Evolutionary conservation across 2,797 vertebrate genomes (phyloP).

Genomic region (Crocidura indochinensis): DNA sequence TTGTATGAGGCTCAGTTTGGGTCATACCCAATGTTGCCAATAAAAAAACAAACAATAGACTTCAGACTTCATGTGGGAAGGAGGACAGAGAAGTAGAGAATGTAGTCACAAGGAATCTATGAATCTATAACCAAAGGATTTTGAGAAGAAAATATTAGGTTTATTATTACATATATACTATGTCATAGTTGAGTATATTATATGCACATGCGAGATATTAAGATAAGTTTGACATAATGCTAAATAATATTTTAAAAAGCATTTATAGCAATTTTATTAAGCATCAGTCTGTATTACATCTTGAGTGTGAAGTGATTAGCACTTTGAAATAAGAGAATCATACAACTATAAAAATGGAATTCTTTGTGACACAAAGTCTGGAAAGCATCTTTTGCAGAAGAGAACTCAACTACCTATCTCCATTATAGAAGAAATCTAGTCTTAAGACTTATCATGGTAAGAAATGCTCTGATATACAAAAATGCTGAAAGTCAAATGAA

Average conservation of each 20-base stretch:
- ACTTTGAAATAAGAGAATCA: not conserved
- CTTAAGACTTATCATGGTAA: not conserved
- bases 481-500: not conserved
- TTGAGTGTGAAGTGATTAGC: conserved; percentile 49
- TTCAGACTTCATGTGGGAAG: not conserved
- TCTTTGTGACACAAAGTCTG: not conserved
- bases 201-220: not conserved
- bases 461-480: conserved; percentile 8
- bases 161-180: not conserved
- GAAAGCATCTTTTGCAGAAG: not conserved
- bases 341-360: not conserved
- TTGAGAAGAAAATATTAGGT: not conserved
- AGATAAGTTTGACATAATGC: conserved; percentile 3
- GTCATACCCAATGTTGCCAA: too few species aligned
- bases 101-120: not conserved
- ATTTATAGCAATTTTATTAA: not conserved
- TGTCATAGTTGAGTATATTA: not conserved
- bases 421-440: not conserved
- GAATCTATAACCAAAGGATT: not conserved
- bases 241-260: conserved; percentile 41
- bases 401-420: not conserved
- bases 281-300: not conserved
- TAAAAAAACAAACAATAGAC: not conserved
- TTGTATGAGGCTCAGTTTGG: too few species aligned
- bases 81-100: not conserved